Base-by-base conservation (phyloP, 2,797 vertebrate species). In the Margarornis squamiger region DNA sequence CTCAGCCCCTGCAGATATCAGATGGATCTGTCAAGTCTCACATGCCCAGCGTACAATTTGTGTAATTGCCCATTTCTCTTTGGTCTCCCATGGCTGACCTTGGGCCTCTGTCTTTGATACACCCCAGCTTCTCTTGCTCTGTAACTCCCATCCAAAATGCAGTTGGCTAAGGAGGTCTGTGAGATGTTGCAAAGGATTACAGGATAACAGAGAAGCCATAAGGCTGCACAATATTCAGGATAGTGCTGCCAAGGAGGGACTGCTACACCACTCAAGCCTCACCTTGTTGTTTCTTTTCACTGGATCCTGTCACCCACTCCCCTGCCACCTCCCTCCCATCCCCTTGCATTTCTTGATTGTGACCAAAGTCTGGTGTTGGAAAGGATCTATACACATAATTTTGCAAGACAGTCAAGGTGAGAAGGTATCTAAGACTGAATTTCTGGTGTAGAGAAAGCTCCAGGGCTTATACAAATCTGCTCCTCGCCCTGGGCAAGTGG, bases 31-130 rank as follows among this genome's bases (percentile, higher is more conserved):
- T 23, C 45, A 49, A 20, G 8, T 46, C 52, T 80, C 3, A 0
- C 34, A 38, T 11, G 6, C 14, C 39, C n/a, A 29, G 6, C 0
- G 0, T 15, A 36, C 0, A 2, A 15, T 26, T 61, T 29, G 8
- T 4, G 0, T 26, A 73, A 73, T 32, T 43, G 4, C 3, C 4
- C n/a, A 13, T 59, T 83, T 59, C 36, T 80, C 45, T 55, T 80
- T 85, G 14, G n/a, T 70, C 14, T 43, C 17, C 39, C 4, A 1
- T 9, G 19, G 7, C 29, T 86, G 12, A 30, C 29, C 29, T 49
- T 39, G 22, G 48, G 9, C 26, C 16, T 76, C 45, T 45, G 12
- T 27, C 55, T 79, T 89, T 63, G 32, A 59, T n/a, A 30, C 23
- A 48, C 18, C 27, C 32, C 65, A 61, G 3, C 29, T 80, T 34